Evolutionary conservation across 2,797 vertebrate genomes (phyloP), one percentile per base, ranked within the genome.

Genomic region (Sarcophilus harrisii): DNA sequence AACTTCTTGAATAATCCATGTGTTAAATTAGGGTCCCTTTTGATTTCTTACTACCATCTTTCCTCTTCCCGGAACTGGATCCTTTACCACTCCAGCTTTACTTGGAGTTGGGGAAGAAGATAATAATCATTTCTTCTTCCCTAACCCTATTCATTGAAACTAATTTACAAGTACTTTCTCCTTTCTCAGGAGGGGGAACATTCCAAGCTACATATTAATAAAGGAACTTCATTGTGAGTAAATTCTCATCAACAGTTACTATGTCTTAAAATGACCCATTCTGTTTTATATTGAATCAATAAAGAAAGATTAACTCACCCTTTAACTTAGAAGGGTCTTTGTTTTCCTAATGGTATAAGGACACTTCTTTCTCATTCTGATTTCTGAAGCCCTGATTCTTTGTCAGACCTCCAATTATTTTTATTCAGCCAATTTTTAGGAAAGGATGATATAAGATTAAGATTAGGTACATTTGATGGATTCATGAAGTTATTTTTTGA

Each of bases 401-500:
- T 97, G 92, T 94, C 89, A 73, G 90, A 93, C 93, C 62, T 16
- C 91, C 49, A 90, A 0, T 87, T 59, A 30, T 96, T 92, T 94
- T 58, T 62, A 89, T 29, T 58, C 16, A 57, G 14, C 54, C 49
- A 90, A 45, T 73, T 93, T 93, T 90, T 73, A 95, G 91, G 57
- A 30, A 91, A 90, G 91, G 92, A 93, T 92, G 91, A 95, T 91
- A 87, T 90, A 96, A 45, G 73, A 21, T 92, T 92, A 92, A 93
- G 95, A 95, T 94, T 62, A 91, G 95, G 94, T 92, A 91, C 90
- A 96, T 97, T 94, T 87, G 92, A n/a, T 93, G 66, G 90, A 96
- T 94, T 97, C 94, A 91, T 57, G 59, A 49, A 95, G 96, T 90
- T 89, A 94, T 93, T 93, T 98, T 96, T 60, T 96, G 13, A 95